Base-by-base conservation (phyloP, 2,113 vertebrate genomes). In the Zosterops japonicus region DNA sequence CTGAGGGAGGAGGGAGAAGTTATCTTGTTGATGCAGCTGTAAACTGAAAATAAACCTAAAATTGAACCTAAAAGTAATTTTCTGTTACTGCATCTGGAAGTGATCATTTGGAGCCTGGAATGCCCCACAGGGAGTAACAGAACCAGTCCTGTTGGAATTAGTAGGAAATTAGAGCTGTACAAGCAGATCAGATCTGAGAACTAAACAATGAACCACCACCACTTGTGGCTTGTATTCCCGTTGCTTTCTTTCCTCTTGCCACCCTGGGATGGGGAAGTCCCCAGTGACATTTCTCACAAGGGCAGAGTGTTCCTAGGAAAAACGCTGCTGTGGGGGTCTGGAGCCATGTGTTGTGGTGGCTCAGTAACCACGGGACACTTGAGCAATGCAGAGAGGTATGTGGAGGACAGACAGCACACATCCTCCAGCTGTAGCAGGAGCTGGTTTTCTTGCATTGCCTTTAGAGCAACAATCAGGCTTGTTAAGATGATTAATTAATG, bases 401-500 rank as follows among this genome's bases (percentile, higher is more conserved):
- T 63, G 44, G 55, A 33, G 39, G 27, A 14, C 23, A 20, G 68
- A 14, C 23, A 20, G 68, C 23, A 33, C 33, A 13, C 17, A 1
- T 60, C 47, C 28, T 49, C 78, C 83, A 75, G 39, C 46, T 63
- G 24, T 15, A 59, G 71, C 82, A 70, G 55, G 63, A 69, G 41
- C 72, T 90, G 75, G 24, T 83, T 79, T 69, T n/a, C 36, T 77
- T 74, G 25, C 42, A 6, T 56, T 93, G 89, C 44, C 79, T 94
- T 77, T 50, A 80, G 52, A 83, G 71, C 63, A 97, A 84, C 83
- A 90, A 12, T 70, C 71, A 33, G 82, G 50, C 89, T 93, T 11
- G 29, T 94, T 91, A 89, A 77, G 89, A 55, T 89, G 78, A 95
- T 90, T 79, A 84, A 96, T 96, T 94, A 91, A 77, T 55, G 55